Conservation (phyloP, 2,113 vertebrate species). For the Brachyhypopomus occidentalis region DNA sequence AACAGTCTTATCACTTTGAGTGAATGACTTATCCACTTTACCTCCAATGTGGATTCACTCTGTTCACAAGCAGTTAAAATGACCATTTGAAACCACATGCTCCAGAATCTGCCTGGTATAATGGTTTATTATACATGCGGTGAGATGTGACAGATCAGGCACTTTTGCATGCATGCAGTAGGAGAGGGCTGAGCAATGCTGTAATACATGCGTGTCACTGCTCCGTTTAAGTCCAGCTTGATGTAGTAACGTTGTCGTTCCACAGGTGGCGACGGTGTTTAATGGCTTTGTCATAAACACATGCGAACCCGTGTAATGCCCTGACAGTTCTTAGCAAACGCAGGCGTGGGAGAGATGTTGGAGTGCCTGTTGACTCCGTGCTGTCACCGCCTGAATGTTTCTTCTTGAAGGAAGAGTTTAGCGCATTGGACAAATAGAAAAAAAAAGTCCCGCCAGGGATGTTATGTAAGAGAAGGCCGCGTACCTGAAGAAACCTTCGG, state of each 20-base stretch:
- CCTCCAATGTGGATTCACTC: too few species aligned
- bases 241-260: neutral
- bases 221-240: neutral
- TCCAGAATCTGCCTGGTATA: neutral
- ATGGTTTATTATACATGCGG: neutral
- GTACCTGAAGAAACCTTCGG: neutral
- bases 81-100: too few species aligned
- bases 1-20: too few species aligned
- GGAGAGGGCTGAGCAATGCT: neutral
- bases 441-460: too few species aligned
- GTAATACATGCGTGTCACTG: neutral
- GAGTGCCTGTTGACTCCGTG: conserved; percentile 14
- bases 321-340: neutral
- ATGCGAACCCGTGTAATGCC: neutral
- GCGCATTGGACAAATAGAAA: neutral
- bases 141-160: neutral
- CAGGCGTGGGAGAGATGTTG: neutral
- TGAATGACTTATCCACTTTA: too few species aligned
- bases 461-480: conserved; percentile 8
- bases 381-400: neutral
- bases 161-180: neutral
- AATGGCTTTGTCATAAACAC: conserved; percentile 1
- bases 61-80: too few species aligned
- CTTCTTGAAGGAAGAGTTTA: neutral
- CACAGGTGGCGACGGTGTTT: neutral